Percentiles rank a stretch among this genome's conserved stretches.
These are phyloP conservation scores for Gavialis gangeticus DNA, from an alignment of 2,113 vertebrate genomes.

Conservation along the genomic window DNA sequence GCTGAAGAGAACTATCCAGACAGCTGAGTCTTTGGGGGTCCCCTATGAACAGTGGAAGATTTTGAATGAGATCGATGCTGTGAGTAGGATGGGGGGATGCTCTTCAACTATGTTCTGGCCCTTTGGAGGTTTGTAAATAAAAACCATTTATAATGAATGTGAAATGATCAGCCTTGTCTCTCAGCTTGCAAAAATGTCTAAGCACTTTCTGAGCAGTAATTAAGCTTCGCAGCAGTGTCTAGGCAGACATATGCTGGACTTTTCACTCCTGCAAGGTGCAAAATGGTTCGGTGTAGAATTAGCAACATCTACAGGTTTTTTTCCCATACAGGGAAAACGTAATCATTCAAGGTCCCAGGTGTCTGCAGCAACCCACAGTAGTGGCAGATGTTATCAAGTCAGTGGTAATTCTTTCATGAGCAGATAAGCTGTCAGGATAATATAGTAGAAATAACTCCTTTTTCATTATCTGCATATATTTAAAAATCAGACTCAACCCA, in stretches of 20 bases:
- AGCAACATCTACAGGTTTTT: not conserved
- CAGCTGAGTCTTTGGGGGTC: conserved; percentile 90
- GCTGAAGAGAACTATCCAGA: conserved; percentile 96
- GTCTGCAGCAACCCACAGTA: not conserved
- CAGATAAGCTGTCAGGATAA: not conserved
- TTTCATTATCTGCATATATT: not conserved
- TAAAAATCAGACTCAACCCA: not conserved
- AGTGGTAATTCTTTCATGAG: not conserved
- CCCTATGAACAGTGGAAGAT: conserved; percentile 99
- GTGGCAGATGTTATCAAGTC: not conserved
- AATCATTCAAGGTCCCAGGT: rapidly evolving
- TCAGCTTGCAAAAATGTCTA: not conserved
- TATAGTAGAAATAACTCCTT: not conserved
- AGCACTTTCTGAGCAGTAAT: rapidly evolving
- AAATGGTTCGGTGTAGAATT: not conserved
- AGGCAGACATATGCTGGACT: rapidly evolving
- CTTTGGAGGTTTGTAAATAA: not conserved
- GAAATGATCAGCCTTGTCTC: rapidly evolving
- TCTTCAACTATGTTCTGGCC: not conserved
- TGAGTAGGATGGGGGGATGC: conserved; percentile 74
- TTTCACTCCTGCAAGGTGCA: rapidly evolving
- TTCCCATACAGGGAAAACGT: not conserved
- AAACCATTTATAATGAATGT: rapidly evolving
- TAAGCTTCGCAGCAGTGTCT: rapidly evolving
- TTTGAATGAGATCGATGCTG: conserved; percentile 96